Conservation (phyloP, 2,797 vertebrate genomes). For the Uromys caudimaculatus region DNA sequence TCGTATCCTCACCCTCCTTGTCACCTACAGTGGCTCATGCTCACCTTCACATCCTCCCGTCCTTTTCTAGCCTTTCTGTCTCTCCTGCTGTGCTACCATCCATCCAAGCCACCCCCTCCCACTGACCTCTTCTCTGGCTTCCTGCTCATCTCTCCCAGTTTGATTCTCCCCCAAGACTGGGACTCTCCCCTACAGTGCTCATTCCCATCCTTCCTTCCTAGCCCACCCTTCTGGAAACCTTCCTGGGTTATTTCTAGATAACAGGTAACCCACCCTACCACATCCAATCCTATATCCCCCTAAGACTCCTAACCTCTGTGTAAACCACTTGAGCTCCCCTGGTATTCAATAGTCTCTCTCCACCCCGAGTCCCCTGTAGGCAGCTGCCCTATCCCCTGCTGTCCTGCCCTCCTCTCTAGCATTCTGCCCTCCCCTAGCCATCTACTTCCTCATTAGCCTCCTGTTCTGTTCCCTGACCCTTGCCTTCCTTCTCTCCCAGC, state of each 20-base stretch:
- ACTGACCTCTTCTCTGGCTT: background rate
- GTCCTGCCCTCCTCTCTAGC: background rate
- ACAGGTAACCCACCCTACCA: background rate
- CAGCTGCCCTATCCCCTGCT: background rate
- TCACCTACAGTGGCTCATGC: background rate
- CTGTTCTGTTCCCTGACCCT: too few species aligned
- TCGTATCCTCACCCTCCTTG: background rate
- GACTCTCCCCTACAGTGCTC: background rate
- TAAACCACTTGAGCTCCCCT: background rate
- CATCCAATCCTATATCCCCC: background rate
- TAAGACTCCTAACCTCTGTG: background rate
- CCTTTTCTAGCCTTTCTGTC: background rate
- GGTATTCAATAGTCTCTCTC: background rate
- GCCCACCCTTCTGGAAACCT: background rate
- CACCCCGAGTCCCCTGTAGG: too few species aligned
- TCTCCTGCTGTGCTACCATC: background rate
- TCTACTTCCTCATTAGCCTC: background rate
- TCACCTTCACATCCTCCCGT: background rate
- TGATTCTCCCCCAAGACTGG: too few species aligned
- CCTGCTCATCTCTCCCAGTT: background rate
- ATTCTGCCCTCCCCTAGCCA: background rate
- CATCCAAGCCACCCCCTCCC: background rate
- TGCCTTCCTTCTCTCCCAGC: background rate
- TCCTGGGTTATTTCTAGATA: background rate
- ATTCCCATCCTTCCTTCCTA: background rate